These are phyloP conservation scores for Syngnathus scovelli DNA, from an alignment of 2,113 vertebrate genomes.

Conservation along the genomic window DNA sequence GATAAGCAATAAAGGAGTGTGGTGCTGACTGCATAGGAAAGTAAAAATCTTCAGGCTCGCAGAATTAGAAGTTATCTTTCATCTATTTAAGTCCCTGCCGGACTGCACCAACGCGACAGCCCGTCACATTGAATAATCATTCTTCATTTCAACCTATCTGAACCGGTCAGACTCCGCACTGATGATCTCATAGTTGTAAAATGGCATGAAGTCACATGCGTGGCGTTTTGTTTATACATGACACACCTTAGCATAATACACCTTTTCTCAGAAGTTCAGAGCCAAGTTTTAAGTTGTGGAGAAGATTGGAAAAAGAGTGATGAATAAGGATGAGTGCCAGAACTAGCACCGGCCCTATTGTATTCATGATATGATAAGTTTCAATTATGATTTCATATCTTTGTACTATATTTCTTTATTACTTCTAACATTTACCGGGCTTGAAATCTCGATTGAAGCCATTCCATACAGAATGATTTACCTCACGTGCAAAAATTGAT, in stretches of 20 bases:
- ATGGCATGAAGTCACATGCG: conserved; percentile 25
- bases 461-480: no score
- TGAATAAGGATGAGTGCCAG: background rate
- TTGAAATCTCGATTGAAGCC: no score
- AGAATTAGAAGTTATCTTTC: conserved; percentile 36
- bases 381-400: no score
- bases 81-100: conserved; percentile 38
- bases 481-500: no score
- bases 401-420: no score
- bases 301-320: conserved; percentile 24
- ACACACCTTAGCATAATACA: conserved; percentile 28
- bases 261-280: conserved; percentile 34
- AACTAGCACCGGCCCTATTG: no score
- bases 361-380: no score
- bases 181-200: conserved; percentile 18
- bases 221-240: conserved; percentile 16
- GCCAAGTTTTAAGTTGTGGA: conserved; percentile 56
- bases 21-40: conserved; percentile 47
- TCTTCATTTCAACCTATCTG: conserved; percentile 31
- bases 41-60: conserved; percentile 35
- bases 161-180: conserved; percentile 15
- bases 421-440: no score
- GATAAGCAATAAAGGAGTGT: conserved; percentile 31
- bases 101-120: conserved; percentile 30
- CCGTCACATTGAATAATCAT: conserved; percentile 33